A percentile compares a stretch with the other conserved stretches of the same genome.
phyloP scores from a whole-genome alignment of 2,888 invertebrate species.

The Drosophila siamana region DNA sequence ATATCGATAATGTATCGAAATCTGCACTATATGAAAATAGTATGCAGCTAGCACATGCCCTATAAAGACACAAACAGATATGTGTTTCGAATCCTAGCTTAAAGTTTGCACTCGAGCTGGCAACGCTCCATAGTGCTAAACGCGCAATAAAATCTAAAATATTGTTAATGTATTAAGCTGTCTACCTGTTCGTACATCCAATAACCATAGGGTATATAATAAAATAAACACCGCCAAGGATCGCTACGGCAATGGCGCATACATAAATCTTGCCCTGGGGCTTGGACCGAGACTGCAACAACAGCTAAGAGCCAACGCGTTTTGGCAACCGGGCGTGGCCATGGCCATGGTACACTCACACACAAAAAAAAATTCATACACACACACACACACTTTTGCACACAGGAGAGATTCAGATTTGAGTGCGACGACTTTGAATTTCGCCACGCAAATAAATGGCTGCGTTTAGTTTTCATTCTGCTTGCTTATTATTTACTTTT shows the following conservation, averaged over 20 bases:
- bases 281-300: conserved; percentile 28
- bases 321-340: conserved; percentile 66
- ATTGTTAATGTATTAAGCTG: conserved; percentile 1
- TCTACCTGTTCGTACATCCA: neutral
- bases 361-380: too few species aligned
- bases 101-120: too few species aligned
- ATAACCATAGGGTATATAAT: conserved; percentile 50
- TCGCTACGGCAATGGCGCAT: conserved; percentile 56
- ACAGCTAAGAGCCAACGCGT: conserved; percentile 49
- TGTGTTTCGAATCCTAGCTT: too few species aligned
- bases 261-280: conserved; percentile 68
- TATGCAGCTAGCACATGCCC: too few species aligned
- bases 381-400: conserved; percentile 13
- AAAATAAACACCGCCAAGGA: conserved; percentile 68
- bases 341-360: conserved; percentile 29
- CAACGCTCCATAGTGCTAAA: neutral
- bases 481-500: conserved; percentile 38
- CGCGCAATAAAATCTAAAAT: neutral
- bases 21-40: too few species aligned
- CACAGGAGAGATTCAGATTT: conserved; percentile 31
- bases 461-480: conserved; percentile 57
- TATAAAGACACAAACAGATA: too few species aligned
- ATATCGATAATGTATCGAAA: too few species aligned
- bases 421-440: conserved; percentile 63
- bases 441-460: conserved; percentile 66